These are phyloP conservation scores for Synodontis membranacea DNA, from an alignment of 2,113 vertebrate genomes.

Conservation along the genomic window DNA sequence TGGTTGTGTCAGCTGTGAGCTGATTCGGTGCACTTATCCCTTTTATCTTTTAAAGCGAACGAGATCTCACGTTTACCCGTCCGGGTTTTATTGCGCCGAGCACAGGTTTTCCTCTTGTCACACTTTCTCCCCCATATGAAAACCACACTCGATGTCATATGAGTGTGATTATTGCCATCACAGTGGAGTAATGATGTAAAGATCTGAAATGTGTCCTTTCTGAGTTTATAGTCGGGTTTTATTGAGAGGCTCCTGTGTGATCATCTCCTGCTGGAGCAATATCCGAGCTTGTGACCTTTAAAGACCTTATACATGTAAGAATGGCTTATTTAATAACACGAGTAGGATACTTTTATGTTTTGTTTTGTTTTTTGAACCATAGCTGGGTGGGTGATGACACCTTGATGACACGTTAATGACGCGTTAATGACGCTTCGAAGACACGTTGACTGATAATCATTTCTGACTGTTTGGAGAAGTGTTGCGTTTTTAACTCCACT, in stretches of 20 bases:
- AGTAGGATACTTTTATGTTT: not conserved
- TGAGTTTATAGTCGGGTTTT: not conserved
- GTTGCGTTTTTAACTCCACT: not conserved
- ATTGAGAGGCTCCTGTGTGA: not conserved
- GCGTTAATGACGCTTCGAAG: not conserved
- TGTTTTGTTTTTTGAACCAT: not conserved
- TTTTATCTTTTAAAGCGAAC: not conserved
- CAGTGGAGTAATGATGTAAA: not conserved
- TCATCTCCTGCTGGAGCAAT: conserved; percentile 15
- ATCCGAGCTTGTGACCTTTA: conserved; percentile 37
- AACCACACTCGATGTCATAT: not conserved
- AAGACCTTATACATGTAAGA: conserved; percentile 29
- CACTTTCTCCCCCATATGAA: not conserved
- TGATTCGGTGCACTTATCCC: not conserved
- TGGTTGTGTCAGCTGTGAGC: not conserved
- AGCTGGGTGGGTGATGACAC: too few relatives aligned
- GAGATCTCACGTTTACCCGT: not conserved
- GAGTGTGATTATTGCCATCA: not conserved
- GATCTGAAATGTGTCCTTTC: not conserved
- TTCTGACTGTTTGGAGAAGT: not conserved
- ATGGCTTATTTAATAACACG: not conserved
- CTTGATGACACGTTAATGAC: not conserved
- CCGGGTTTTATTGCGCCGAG: not conserved
- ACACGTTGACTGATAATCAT: not conserved
- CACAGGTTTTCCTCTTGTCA: not conserved